These are phyloP conservation scores for Byasa hedistus DNA, from an alignment of 2,888 invertebrate genomes.

Conservation along the genomic window DNA sequence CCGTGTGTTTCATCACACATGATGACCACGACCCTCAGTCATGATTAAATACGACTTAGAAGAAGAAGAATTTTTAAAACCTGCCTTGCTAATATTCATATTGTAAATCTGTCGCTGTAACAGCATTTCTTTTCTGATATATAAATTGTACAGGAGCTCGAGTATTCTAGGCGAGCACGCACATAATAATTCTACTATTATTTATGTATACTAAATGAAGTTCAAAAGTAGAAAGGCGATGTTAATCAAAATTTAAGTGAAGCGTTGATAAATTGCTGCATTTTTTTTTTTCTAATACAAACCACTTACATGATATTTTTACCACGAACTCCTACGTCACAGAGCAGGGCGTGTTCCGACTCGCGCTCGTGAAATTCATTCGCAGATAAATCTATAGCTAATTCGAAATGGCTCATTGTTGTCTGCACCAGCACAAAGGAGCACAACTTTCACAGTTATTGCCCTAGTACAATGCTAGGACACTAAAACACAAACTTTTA, in stretches of 20 bases:
- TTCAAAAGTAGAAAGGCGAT: background rate
- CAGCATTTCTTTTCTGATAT: too few relatives aligned
- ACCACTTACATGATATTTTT: constrained; percentile 37
- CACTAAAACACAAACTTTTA: constrained; percentile 40
- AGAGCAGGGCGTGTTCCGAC: constrained; percentile 54
- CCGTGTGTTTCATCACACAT: too few relatives aligned
- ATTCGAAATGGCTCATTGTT: constrained; percentile 76
- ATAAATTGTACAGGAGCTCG: too few relatives aligned
- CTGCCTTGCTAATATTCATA: too few relatives aligned
- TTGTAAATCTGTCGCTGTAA: too few relatives aligned
- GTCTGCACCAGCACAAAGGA: constrained; percentile 70
- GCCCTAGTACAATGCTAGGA: constrained; percentile 58
- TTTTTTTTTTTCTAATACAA: constrained; percentile 7
- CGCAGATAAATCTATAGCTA: constrained; percentile 75
- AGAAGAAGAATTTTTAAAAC: too few relatives aligned
- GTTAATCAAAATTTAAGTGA: background rate
- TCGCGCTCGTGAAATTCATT: constrained; percentile 61
- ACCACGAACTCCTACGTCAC: constrained; percentile 38
- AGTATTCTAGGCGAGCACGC: too few relatives aligned
- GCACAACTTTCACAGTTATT: constrained; percentile 70
- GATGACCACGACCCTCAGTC: too few relatives aligned
- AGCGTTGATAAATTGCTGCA: background rate
- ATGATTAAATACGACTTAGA: too few relatives aligned
- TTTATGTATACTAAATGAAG: too few relatives aligned
- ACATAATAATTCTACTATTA: too few relatives aligned